phyloP scores from a whole-genome alignment of 2,797 vertebrate species.

The Sus cebifrons region DNA sequence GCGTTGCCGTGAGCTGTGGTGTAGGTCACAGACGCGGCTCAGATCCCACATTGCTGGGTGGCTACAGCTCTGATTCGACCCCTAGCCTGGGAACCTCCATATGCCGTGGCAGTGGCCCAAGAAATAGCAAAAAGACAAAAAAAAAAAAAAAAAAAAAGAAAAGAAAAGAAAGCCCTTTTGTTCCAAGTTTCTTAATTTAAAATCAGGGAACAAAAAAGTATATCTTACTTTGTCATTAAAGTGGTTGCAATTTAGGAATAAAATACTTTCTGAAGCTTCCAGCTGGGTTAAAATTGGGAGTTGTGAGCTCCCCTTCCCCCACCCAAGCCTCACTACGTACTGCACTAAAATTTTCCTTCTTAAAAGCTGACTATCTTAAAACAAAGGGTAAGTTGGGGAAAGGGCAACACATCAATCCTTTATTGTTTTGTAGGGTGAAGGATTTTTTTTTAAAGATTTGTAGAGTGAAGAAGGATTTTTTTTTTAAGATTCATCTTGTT shows the following conservation, averaged over 20 bases:
- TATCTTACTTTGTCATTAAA: constrained; percentile 78
- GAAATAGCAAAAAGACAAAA: no score
- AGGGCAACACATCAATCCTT: constrained; percentile 34
- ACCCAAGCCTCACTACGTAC: constrained; percentile 19
- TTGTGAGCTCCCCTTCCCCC: not conserved
- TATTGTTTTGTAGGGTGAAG: not conserved
- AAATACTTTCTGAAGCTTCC: constrained; percentile 68
- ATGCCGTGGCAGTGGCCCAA: no score
- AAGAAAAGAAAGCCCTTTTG: constrained; percentile 62
- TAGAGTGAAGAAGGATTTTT: not conserved
- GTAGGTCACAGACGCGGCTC: no score
- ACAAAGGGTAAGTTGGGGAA: constrained; percentile 12
- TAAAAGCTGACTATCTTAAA: not conserved
- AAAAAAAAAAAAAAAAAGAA: no score
- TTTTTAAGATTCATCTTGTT: constrained; percentile 18
- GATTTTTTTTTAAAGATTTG: not conserved
- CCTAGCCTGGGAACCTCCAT: no score
- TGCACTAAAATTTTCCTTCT: constrained; percentile 47
- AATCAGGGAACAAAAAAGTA: constrained; percentile 55
- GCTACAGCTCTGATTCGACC: no score
- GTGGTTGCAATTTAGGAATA: constrained; percentile 75
- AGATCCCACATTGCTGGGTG: no score
- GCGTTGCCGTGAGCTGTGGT: no score
- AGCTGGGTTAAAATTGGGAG: constrained; percentile 71
- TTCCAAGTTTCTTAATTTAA: constrained; percentile 79